Evolutionary conservation across 2,797 vertebrate species (phyloP).

Genomic region (Gephyroberyx darwinii): DNA sequence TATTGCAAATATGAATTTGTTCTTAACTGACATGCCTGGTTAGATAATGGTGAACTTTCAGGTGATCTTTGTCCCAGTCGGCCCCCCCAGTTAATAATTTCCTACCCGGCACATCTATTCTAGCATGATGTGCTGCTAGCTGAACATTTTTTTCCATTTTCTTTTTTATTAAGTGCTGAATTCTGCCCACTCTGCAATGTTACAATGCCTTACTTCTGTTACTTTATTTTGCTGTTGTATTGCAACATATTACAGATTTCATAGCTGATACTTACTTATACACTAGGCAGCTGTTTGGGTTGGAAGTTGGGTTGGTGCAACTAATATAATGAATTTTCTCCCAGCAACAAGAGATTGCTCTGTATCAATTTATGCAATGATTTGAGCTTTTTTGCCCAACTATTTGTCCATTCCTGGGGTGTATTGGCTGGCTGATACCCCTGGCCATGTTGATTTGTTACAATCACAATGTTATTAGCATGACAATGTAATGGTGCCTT

Average conservation of each 20-base stretch:
- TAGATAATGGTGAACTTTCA: constrained; percentile 1
- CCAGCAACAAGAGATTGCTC: background rate
- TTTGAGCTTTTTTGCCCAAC: constrained; percentile 18
- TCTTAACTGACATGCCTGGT: background rate
- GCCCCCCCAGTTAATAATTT: constrained; percentile 2
- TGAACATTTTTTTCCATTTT: background rate
- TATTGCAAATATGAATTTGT: background rate
- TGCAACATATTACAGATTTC: background rate
- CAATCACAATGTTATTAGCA: constrained; percentile 24
- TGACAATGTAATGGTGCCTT: constrained; percentile 67
- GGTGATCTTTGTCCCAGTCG: background rate
- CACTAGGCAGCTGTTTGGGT: constrained; percentile 13
- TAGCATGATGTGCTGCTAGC: background rate
- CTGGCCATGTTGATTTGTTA: constrained; percentile 31
- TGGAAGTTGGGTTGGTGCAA: background rate
- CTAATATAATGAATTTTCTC: background rate
- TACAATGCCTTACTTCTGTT: constrained; percentile 18
- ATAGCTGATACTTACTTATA: constrained; percentile 12
- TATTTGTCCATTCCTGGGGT: constrained; percentile 17
- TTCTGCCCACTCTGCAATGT: constrained; percentile 5
- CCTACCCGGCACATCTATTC: background rate
- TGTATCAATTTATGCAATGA: background rate
- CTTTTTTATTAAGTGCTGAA: background rate
- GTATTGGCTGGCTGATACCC: constrained; percentile 58
- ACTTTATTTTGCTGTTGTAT: constrained; percentile 6